Evolutionary conservation across 2,888 invertebrate species (phyloP), one percentile per base, ranked within the genome.

Genomic region (Bombylius discolor): DNA sequence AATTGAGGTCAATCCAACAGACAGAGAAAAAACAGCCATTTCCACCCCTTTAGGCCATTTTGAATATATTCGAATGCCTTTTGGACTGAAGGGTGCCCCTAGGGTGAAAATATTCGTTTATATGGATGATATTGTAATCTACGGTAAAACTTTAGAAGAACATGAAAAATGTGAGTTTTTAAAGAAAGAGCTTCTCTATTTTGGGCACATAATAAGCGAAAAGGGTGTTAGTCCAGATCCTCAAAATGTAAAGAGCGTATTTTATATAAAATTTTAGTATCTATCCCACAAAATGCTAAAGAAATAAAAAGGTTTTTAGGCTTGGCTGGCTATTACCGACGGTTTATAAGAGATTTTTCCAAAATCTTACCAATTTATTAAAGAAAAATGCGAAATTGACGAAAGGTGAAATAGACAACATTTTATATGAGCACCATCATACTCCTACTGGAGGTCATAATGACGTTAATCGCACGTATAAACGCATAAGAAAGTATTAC

Each of bases 171-270:
- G 59, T 12, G 56, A 62, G 54, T 65, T 66, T 55, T 48, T 65
- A 4, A 46, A 47, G 23, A 60, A 60, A 49, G 62, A 63, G 33
- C 34, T 58, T 8, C 42, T 34, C 12, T 58, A 58, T 36, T 13
- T 59, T 55, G 67, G 69, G 9, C 67, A 66, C 46, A 47, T 67
- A 9, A 61, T 70, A 23, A 64, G 65, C 4, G 52, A 63, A 7
- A 61, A 67, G 0, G 65, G 64, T 11, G 60, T 64, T 44, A n/a
- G 12, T 5, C 53, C 53, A 8, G 53, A 56, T 46, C 53, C 56
- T 1, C 34, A 50, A 44, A 55, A 52, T 39, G 13, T 50, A 14
- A 36, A 54, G 32, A 46, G 46, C 14, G 50, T 58, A 2, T 51
- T n/a, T n/a, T n/a, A n/a, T n/a, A n/a, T n/a, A 48, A 39, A 46